Conservation (phyloP, 2,113 vertebrate species). For the Condylura cristata region DNA sequence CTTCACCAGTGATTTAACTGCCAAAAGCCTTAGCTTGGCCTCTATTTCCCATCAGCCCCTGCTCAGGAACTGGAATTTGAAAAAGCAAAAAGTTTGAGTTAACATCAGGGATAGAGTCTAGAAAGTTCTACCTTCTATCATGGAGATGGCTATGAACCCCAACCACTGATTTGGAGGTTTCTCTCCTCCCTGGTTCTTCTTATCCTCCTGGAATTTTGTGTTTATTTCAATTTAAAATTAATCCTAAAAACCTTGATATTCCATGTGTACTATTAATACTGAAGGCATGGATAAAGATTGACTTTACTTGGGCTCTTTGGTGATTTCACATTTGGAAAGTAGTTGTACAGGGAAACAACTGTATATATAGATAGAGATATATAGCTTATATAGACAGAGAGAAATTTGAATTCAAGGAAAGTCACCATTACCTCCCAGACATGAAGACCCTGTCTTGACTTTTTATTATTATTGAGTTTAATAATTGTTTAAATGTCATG, state of each 20-base stretch:
- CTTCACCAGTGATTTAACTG: no score
- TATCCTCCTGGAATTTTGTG: background rate
- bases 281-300: background rate
- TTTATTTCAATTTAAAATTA: conserved; percentile 14
- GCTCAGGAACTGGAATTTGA: no score
- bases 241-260: background rate
- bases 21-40: no score
- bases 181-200: background rate
- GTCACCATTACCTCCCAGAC: background rate
- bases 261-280: background rate
- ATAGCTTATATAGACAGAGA: background rate
- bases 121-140: no score
- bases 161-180: background rate
- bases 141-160: no score
- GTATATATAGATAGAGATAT: background rate
- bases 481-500: background rate
- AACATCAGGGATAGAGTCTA: no score
- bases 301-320: background rate
- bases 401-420: background rate
- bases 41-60: no score
- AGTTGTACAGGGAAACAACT: background rate
- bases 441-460: background rate
- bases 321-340: background rate
- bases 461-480: background rate
- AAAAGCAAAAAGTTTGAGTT: no score